These are phyloP conservation scores for Oegoconia quadripuncta DNA, from an alignment of 2,888 invertebrate genomes.

Conservation along the genomic window DNA sequence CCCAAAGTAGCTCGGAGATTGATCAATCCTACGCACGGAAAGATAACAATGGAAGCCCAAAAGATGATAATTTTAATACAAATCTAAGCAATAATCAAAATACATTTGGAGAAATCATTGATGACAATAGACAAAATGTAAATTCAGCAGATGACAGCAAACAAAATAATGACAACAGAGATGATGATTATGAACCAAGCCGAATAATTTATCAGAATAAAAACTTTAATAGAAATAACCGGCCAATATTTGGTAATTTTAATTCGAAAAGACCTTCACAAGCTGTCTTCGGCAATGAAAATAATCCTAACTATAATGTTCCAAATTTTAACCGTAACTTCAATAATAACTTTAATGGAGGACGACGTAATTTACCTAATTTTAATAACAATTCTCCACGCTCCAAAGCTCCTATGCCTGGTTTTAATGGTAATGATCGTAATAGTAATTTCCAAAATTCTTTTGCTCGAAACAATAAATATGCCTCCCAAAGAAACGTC, in stretches of 20 bases:
- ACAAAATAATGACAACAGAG: neutral
- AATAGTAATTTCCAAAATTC: slow-evolving; percentile 4
- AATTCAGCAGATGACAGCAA: neutral
- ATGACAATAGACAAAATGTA: no score
- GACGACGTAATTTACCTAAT: neutral
- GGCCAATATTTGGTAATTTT: no score
- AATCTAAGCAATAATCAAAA: neutral
- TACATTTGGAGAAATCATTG: no score
- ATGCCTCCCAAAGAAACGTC: slow-evolving; percentile 10
- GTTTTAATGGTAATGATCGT: slow-evolving; percentile 14
- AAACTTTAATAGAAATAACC: neutral
- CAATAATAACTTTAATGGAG: neutral
- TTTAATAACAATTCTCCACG: neutral
- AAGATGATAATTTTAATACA: neutral
- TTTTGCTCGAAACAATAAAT: slow-evolving; percentile 14
- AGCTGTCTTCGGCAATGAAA: neutral
- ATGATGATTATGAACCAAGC: slow-evolving; percentile 1
- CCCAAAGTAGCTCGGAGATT: neutral
- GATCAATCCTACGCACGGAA: no score
- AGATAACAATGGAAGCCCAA: neutral
- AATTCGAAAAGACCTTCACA: no score
- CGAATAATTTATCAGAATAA: neutral
- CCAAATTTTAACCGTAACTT: neutral
- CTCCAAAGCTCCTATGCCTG: neutral
- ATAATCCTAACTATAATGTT: neutral